Conservation (phyloP, 2,113 vertebrate species). For the Machaerirhynchus nigripectus region DNA sequence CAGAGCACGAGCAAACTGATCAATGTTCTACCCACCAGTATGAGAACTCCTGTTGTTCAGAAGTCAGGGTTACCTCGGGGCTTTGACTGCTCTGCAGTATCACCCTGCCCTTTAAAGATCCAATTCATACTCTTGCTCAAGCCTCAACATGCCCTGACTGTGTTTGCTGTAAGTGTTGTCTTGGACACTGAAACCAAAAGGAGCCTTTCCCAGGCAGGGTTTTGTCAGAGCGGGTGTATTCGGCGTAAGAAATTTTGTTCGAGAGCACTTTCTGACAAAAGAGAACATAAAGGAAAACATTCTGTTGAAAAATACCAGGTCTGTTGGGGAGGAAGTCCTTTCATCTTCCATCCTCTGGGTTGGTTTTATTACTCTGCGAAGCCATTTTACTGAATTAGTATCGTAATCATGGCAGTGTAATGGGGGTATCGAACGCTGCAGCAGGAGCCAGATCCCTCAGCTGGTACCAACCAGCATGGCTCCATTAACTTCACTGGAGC, state of each 20-base stretch:
- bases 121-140: background rate
- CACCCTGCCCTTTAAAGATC: background rate
- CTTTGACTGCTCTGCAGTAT: background rate
- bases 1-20: background rate
- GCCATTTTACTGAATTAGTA: constrained; percentile 53
- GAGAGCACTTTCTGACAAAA: background rate
- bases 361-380: background rate
- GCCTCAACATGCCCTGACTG: background rate
- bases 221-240: background rate
- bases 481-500: constrained; percentile 45
- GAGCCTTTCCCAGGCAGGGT: background rate
- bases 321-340: background rate
- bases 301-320: background rate
- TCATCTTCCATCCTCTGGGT: constrained; percentile 36
- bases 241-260: background rate
- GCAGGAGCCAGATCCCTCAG: constrained; percentile 46
- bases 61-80: background rate
- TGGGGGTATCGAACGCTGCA: background rate
- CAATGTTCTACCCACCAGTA: background rate
- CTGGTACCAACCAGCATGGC: constrained; percentile 20
- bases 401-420: constrained; percentile 18
- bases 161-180: fast-evolving
- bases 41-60: background rate
- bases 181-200: background rate
- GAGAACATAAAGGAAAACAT: constrained; percentile 11